Conservation (phyloP, 2,888 invertebrate genomes). For the Metalampra italica region DNA sequence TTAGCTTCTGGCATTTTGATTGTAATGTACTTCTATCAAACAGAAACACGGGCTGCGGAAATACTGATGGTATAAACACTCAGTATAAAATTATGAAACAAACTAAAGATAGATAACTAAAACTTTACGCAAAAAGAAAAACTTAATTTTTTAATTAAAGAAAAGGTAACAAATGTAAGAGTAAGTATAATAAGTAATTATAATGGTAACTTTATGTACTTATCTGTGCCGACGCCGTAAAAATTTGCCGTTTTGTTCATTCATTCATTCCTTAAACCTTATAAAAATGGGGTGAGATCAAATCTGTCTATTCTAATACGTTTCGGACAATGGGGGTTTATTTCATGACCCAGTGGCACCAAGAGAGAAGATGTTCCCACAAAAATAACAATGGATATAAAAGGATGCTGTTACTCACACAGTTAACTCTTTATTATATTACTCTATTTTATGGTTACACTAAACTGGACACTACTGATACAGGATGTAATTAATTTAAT, state of each 20-base stretch:
- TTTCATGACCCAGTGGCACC: conserved; percentile 40
- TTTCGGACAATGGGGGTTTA: conserved; percentile 42
- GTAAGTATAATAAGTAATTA: too few species aligned
- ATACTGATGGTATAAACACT: too few species aligned
- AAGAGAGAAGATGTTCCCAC: conserved; percentile 64
- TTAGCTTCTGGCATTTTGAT: conserved; percentile 9
- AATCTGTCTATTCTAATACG: conserved; percentile 29
- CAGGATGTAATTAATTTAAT: conserved; percentile 4
- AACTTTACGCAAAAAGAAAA: too few species aligned
- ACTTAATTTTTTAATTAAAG: too few species aligned
- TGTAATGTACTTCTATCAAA: not conserved
- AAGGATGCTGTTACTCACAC: conserved; percentile 78
- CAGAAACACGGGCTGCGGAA: not conserved
- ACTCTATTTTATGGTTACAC: conserved; percentile 41
- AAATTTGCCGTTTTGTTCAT: too few species aligned
- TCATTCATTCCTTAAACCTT: not conserved
- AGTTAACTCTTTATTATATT: conserved; percentile 67
- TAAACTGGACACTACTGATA: conserved; percentile 11
- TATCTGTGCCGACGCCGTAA: too few species aligned
- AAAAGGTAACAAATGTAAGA: too few species aligned
- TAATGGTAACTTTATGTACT: too few species aligned
- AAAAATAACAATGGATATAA: conserved; percentile 66
- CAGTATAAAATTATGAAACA: too few species aligned
- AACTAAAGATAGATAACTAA: too few species aligned
- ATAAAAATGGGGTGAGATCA: conserved; percentile 5